Conservation (phyloP, 2,888 invertebrate species). For the Flabesymbios commensalis region DNA sequence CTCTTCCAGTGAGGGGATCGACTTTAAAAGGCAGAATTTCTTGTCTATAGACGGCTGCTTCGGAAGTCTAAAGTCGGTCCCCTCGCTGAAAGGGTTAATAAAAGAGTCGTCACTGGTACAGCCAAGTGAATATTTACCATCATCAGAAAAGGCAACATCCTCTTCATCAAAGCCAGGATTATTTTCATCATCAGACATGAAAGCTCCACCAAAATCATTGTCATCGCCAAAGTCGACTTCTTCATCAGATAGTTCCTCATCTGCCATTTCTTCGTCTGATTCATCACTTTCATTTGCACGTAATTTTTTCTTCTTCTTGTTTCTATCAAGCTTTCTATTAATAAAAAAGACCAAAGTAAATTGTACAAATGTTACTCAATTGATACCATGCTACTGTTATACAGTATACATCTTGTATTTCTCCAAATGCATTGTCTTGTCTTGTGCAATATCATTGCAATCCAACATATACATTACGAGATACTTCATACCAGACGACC, state of each 20-base stretch:
- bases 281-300: constrained; percentile 38
- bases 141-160: background rate
- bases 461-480: background rate
- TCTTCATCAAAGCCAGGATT: background rate
- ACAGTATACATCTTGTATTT: too few relatives aligned
- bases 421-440: too few relatives aligned
- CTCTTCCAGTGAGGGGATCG: too few relatives aligned
- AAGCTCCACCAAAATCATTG: background rate
- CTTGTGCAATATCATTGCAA: background rate
- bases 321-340: constrained; percentile 30
- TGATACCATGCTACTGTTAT: background rate
- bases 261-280: constrained; percentile 10
- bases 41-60: too few relatives aligned
- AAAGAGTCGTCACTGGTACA: background rate
- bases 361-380: background rate
- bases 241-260: background rate
- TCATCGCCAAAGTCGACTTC: constrained; percentile 6
- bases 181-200: background rate
- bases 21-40: too few relatives aligned
- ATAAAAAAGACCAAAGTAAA: background rate
- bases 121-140: background rate
- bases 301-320: constrained; percentile 54
- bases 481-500: too few relatives aligned
- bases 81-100: too few relatives aligned
- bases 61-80: too few relatives aligned